Base-by-base conservation (phyloP, 2,888 invertebrate species). In the Morinoia aosen region DNA sequence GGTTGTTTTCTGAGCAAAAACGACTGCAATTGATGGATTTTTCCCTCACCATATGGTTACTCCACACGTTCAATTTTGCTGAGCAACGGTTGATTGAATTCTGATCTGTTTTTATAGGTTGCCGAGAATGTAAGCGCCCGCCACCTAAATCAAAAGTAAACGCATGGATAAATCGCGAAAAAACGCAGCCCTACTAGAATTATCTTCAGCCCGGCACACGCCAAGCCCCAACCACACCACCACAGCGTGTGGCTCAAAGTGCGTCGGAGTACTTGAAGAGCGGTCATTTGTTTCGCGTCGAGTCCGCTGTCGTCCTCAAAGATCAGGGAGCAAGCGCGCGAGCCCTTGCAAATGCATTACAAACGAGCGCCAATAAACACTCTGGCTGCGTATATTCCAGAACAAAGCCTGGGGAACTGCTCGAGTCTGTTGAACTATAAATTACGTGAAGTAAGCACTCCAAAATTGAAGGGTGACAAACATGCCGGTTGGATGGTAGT, bases 281-380 rank as follows among this genome's bases (percentile, higher is more conserved):
- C 25, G 76, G 76, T 19, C 76, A 76, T 76, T 76, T 76, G 76
- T 76, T 76, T 76, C 25, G 76, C 76, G 76, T 16, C 25, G 25
- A 76, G 76, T 33, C 25, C 33, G 76, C 76, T 76, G 76, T 76
- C 76, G 76, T 76, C 25, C 76, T 76, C 76, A 76, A 76, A 76
- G 76, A 76, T 76, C 76, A 76, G 25, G 76, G 76, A 76, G 76
- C 76, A 76, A 33, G 76, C 76, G 76, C 33, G 3, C 61, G 61
- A 19, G 61, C 61, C 61, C 14, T 61, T 61, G 61, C 8, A 61
- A 76, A 76, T 76, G 76, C 76, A 76, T 76, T 76, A 76, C 76
- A 76, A 76, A 76, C 76, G 76, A 76, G 76, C 76, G 7, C 76
- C 76, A 76, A 76, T 76, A 76, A 76, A 76, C 76, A 76, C 76